phyloP scores from a whole-genome alignment of 2,888 invertebrate genomes.

The Diarsia rubi region DNA sequence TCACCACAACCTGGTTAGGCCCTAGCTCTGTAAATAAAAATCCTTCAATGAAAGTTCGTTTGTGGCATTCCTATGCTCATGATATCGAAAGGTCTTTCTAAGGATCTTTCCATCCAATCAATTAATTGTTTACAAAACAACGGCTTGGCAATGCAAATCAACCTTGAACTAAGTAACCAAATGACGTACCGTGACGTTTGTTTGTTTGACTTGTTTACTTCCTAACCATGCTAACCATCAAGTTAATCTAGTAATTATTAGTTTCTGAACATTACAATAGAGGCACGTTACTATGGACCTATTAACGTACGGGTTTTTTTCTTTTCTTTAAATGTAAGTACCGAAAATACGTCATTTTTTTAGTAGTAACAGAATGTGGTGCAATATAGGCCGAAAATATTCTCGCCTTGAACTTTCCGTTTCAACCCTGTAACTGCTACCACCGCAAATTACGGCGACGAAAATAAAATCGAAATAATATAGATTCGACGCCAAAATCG shows the following conservation, averaged over 20 bases:
- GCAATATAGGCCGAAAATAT: slow-evolving; percentile 40
- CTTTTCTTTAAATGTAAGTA: slow-evolving; percentile 8
- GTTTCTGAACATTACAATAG: slow-evolving; percentile 30
- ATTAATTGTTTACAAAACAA: slow-evolving; percentile 49
- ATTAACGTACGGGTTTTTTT: slow-evolving; percentile 12
- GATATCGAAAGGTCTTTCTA: neutral
- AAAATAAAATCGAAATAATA: slow-evolving; percentile 10
- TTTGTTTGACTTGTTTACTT: slow-evolving; percentile 50
- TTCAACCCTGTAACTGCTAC: slow-evolving; percentile 50
- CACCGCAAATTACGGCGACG: slow-evolving; percentile 17
- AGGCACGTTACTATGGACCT: slow-evolving; percentile 34
- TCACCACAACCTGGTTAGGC: slow-evolving; percentile 1
- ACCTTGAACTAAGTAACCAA: slow-evolving; percentile 47
- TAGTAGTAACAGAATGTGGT: slow-evolving; percentile 34
- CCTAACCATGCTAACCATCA: slow-evolving; percentile 27
- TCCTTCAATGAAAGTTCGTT: neutral
- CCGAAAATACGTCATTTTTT: slow-evolving; percentile 21
- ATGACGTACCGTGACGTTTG: slow-evolving; percentile 56
- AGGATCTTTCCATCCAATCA: slow-evolving; percentile 22
- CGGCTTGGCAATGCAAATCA: slow-evolving; percentile 35
- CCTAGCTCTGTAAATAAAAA: neutral
- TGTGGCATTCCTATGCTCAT: slow-evolving; percentile 1
- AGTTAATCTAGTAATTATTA: slow-evolving; percentile 37
- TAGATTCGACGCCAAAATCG: slow-evolving; percentile 9
- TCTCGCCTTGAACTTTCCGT: slow-evolving; percentile 47